These are phyloP conservation scores for Varecia variegata DNA, from an alignment of 2,797 vertebrate genomes.

Conservation along the genomic window DNA sequence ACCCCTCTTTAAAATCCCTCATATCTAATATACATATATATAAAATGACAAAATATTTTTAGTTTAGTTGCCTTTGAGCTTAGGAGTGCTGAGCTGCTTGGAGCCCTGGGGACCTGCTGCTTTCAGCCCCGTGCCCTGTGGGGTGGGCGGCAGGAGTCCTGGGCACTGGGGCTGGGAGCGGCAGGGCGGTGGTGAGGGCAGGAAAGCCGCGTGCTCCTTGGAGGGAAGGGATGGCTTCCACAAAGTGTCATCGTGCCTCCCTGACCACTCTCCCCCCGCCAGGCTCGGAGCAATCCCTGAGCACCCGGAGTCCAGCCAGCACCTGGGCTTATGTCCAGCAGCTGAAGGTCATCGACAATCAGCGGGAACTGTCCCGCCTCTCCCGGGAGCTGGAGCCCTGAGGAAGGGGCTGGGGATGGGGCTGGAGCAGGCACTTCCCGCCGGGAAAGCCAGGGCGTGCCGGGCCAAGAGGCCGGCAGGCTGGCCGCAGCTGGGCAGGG, in stretches of 20 bases:
- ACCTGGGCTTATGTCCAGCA: constrained; percentile 92
- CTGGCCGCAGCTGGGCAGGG: constrained; percentile 66
- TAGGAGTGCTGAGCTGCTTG: neutral
- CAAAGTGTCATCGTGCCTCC: fast-evolving
- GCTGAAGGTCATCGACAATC: constrained; percentile 95
- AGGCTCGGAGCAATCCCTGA: constrained; percentile 92
- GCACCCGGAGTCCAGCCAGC: constrained; percentile 86
- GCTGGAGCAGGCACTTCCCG: constrained; percentile 40
- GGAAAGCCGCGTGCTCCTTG: neutral
- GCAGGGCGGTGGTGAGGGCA: neutral
- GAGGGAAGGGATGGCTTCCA: neutral
- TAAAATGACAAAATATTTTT: neutral
- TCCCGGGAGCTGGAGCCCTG: constrained; percentile 90
- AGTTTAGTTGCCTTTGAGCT: neutral
- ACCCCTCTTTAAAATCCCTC: neutral
- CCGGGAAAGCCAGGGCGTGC: neutral
- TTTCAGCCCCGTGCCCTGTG: neutral
- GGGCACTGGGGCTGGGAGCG: neutral
- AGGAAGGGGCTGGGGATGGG: constrained; percentile 7
- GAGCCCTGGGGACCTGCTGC: neutral
- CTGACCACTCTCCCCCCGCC: neutral
- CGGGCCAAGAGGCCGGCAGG: neutral
- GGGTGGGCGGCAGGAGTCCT: neutral
- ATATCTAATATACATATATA: neutral
- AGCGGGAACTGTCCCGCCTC: constrained; percentile 92